Conservation (phyloP, 1,140 invertebrate species). For the Agraylea sexmaculata region DNA sequence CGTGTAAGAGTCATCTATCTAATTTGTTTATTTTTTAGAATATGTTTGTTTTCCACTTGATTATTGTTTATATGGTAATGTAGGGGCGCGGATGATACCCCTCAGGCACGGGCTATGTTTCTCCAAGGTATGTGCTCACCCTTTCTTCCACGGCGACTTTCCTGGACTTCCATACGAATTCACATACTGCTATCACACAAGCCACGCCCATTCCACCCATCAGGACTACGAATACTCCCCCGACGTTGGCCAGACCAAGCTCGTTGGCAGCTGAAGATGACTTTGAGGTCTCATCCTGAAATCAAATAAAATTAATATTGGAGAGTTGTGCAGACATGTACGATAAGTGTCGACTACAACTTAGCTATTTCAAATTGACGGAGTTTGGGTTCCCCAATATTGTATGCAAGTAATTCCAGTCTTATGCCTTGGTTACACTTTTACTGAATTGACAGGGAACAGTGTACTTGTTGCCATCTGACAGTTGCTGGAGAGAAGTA, state of each 20-base stretch:
- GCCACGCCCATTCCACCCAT: constrained; percentile 83
- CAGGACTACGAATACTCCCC: constrained; percentile 90
- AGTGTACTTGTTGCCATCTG: no score
- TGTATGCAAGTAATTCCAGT: background rate
- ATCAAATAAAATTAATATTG: constrained; percentile 15
- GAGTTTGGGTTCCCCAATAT: background rate
- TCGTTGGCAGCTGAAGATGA: constrained; percentile 74
- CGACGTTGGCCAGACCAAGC: constrained; percentile 81
- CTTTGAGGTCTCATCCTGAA: constrained; percentile 71
- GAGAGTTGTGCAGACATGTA: no score
- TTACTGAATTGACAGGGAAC: no score
- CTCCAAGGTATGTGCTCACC: constrained; percentile 45
- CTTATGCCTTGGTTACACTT: no score
- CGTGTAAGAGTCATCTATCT: background rate
- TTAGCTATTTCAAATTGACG: background rate
- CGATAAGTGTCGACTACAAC: no score
- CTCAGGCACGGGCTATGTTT: constrained; percentile 13
- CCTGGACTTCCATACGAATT: constrained; percentile 87
- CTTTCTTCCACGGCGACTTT: constrained; percentile 84
- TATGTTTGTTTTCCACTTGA: constrained; percentile 2
- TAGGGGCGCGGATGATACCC: constrained; percentile 3
- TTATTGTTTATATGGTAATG: background rate
- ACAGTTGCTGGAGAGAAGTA: no score
- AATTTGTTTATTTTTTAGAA: background rate
- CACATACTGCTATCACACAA: constrained; percentile 78